A percentile compares a stretch with the other conserved stretches of the same genome.
Evolutionary conservation across 2,888 invertebrate genomes (phyloP).

Genomic region (Flexamia atlantica): DNA sequence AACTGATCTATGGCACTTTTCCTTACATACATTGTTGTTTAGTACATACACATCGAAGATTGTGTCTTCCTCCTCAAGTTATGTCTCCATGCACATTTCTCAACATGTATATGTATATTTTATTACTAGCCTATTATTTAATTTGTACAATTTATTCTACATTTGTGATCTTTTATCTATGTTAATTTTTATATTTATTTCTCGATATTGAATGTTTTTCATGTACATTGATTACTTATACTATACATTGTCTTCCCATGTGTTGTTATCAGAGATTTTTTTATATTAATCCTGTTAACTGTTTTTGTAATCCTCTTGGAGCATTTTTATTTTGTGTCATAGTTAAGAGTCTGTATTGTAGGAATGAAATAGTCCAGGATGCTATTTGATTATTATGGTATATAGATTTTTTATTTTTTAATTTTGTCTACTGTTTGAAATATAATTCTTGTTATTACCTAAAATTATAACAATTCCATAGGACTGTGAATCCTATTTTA

Average conservation of each 20-base stretch:
- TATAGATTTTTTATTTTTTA: too few species aligned
- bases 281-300: not conserved
- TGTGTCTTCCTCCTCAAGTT: not conserved
- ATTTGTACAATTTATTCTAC: not conserved
- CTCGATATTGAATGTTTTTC: not conserved
- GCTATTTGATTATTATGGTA: not conserved
- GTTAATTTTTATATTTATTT: not conserved
- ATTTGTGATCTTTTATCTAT: not conserved
- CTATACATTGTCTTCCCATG: not conserved
- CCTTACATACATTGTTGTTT: not conserved
- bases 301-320: not conserved
- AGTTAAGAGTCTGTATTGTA: not conserved
- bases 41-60: not conserved
- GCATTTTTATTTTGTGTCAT: not conserved
- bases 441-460: too few species aligned
- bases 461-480: too few species aligned
- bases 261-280: not conserved
- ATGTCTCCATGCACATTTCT: not conserved
- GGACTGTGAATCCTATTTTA: too few species aligned
- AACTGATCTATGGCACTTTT: too few species aligned
- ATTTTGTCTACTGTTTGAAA: too few species aligned
- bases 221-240: not conserved
- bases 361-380: not conserved
- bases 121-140: not conserved
- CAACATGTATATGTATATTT: not conserved